Base-by-base conservation (phyloP, 2,113 vertebrate genomes). In the Phalacrocorax aristotelis region DNA sequence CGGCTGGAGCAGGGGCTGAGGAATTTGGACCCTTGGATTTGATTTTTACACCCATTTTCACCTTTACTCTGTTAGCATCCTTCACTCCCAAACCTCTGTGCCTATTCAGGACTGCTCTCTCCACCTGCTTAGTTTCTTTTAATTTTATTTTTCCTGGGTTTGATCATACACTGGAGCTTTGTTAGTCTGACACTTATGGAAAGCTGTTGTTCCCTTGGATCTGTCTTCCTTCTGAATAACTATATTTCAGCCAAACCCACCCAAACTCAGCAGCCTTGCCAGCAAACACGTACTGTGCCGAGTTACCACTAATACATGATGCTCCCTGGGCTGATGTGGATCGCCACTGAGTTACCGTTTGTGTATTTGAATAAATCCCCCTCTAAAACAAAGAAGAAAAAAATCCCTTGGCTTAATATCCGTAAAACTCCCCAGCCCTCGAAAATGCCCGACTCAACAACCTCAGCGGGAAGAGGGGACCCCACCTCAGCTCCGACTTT, bases 231-330 rank as follows among this genome's bases (percentile, higher is more conserved):
- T 36, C 69, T 3, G 48, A 75, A 4, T 13, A 51, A 25, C 38
- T 9, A 0, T 38, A 71, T 81, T 51, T 21, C 22, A 48, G 26
- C 32, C 46, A 61, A 69, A 48, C 7, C 2, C 4, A 60, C 34
- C n/a, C 66, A 27, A 83, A 9, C 9, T 11, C 36, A 7, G 34
- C 74, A 46, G 72, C 66, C 30, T 5, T 7, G 5, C 71, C 55
- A 15, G 82, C 11, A 4, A 13, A 3, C 14, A 9, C 0, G 1
- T 4, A 5, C 58, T 3, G 32, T 2, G 22, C 72, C 2, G 14
- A 8, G 76, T 32, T 44, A 9, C 13, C 13, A 54, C 1, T 1
- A 18, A 5, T 1, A 3, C 21, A 5, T 2, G 65, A 52, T n/a
- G 70, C 69, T 79, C 30, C 44, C 21, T 0, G 7, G 57, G 25